phyloP scores from a whole-genome alignment of 2,888 invertebrate genomes.

The Agrochola lychnidis region DNA sequence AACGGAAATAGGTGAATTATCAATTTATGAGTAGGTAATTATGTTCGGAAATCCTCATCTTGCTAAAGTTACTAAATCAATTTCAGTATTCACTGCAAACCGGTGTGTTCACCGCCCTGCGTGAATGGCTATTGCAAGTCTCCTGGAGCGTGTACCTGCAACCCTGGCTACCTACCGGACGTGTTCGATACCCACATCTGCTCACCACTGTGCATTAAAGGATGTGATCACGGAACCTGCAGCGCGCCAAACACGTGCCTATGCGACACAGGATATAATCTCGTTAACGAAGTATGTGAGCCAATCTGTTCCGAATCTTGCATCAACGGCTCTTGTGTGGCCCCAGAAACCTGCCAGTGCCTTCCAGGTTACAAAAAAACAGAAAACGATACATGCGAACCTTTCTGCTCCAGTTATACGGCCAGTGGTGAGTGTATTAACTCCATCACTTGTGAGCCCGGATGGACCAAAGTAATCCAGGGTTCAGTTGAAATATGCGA shows the following conservation, averaged over 20 bases:
- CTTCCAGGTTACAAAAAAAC: constrained; percentile 46
- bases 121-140: constrained; percentile 65
- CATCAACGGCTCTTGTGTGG: constrained; percentile 45
- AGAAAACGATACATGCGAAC: constrained; percentile 33
- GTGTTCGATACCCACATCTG: constrained; percentile 47
- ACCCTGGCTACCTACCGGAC: constrained; percentile 60
- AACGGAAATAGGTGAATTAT: constrained; percentile 51
- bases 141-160: constrained; percentile 66
- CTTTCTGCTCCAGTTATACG: constrained; percentile 51
- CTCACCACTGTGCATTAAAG: constrained; percentile 62
- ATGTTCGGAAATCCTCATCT: background rate
- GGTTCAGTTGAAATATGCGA: constrained; percentile 57
- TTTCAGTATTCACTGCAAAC: constrained; percentile 65
- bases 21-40: background rate
- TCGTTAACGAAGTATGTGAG: constrained; percentile 27
- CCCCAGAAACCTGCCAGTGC: constrained; percentile 57
- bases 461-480: constrained; percentile 49
- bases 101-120: constrained; percentile 65
- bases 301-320: constrained; percentile 49
- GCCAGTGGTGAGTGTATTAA: constrained; percentile 48
- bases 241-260: constrained; percentile 54
- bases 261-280: constrained; percentile 44
- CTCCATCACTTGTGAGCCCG: constrained; percentile 48
- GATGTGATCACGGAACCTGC: constrained; percentile 61
- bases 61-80: background rate